These are phyloP conservation scores for Bellardia bayeri DNA, from an alignment of 2,888 invertebrate genomes.

Conservation along the genomic window DNA sequence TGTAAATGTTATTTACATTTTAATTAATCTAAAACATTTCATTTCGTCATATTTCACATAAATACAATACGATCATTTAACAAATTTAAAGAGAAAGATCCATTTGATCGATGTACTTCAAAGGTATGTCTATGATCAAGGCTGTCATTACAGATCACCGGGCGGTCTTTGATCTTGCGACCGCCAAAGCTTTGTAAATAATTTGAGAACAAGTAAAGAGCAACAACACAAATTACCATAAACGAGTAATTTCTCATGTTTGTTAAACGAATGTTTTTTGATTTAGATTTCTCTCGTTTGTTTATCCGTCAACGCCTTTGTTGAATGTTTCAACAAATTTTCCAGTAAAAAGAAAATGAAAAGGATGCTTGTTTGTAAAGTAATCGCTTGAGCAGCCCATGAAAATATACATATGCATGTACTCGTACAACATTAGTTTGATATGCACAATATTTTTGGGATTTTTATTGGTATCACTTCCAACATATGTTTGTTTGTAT, in stretches of 20 bases:
- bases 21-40: constrained; percentile 67
- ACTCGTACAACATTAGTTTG: neutral
- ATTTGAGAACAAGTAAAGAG: neutral
- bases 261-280: constrained; percentile 19
- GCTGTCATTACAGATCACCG: constrained; percentile 79
- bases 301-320: constrained; percentile 63
- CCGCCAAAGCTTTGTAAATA: constrained; percentile 66
- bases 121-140: constrained; percentile 78
- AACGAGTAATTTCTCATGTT: constrained; percentile 34
- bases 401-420: constrained; percentile 30
- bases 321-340: constrained; percentile 40
- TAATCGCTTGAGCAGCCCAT: constrained; percentile 16
- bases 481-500: constrained; percentile 13
- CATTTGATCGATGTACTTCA: constrained; percentile 73
- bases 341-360: neutral
- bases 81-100: constrained; percentile 10
- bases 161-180: constrained; percentile 74
- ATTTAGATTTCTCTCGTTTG: constrained; percentile 46
- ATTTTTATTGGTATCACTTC: neutral
- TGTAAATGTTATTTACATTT: constrained; percentile 63
- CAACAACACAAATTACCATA: constrained; percentile 34
- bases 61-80: constrained; percentile 15
- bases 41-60: constrained; percentile 47
- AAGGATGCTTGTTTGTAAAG: constrained; percentile 26
- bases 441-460: neutral